phyloP scores from a whole-genome alignment of 1,140 invertebrate genomes.

The Pachypsylla venusta region DNA sequence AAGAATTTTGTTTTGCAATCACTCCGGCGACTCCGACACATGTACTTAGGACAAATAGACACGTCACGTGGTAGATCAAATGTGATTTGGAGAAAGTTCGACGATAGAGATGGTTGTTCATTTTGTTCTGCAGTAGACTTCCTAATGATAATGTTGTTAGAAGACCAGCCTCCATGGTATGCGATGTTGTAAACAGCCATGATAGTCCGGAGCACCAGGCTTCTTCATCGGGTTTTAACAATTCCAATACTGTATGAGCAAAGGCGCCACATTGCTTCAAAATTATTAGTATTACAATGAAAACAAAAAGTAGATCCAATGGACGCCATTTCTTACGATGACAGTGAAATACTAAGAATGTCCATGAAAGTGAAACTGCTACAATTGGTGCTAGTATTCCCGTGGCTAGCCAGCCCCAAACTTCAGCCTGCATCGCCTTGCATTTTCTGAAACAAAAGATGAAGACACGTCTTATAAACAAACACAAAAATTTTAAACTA shows the following conservation, averaged over 20 bases:
- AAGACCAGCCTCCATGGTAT: constrained; percentile 38
- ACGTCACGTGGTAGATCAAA: constrained; percentile 38
- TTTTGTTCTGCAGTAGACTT: constrained; percentile 33
- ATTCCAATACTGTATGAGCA: constrained; percentile 34
- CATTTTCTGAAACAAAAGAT: constrained; percentile 13
- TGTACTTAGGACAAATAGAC: constrained; percentile 34
- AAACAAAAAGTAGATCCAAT: constrained; percentile 39
- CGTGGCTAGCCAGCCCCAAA: constrained; percentile 35
- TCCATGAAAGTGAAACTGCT: constrained; percentile 35
- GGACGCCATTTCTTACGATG: constrained; percentile 36
- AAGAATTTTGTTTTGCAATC: constrained; percentile 30
- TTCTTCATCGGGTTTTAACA: constrained; percentile 33
- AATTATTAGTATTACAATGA: constrained; percentile 34
- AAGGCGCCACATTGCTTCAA: constrained; percentile 34
- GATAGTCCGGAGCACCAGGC: constrained; percentile 34
- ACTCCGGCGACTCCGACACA: constrained; percentile 35
- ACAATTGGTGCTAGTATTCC: constrained; percentile 37
- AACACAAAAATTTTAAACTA: too few species aligned
- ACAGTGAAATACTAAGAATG: constrained; percentile 36
- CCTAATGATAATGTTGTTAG: constrained; percentile 37
- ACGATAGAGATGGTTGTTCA: constrained; percentile 34
- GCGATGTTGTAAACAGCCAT: constrained; percentile 35
- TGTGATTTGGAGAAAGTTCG: constrained; percentile 35
- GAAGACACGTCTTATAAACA: too few species aligned
- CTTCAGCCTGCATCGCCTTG: constrained; percentile 34